Percentiles rank a stretch among this genome's conserved stretches.
Conservation (phyloP, 2,113 vertebrate genomes). For the Thomomys bottae region DNA sequence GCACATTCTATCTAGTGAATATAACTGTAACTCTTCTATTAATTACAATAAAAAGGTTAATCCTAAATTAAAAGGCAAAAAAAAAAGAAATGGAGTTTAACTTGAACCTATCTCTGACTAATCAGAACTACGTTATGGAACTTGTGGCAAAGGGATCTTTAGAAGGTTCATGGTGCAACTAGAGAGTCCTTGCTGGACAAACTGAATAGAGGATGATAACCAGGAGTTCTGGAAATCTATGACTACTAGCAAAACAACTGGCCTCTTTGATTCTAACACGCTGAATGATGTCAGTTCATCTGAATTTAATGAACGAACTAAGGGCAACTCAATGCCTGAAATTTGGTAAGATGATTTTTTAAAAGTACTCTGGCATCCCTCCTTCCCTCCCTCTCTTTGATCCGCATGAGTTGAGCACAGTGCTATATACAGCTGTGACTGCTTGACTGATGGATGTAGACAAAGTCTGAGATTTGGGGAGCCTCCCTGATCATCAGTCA, state of each 20-base stretch:
- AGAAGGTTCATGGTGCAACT: neutral
- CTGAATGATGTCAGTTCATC: neutral
- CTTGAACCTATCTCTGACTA: neutral
- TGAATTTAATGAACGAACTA: neutral
- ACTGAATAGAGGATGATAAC: neutral
- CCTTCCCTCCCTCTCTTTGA: neutral
- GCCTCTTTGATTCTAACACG: neutral
- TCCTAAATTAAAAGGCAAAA: too few species aligned
- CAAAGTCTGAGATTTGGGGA: conserved; percentile 60
- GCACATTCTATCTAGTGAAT: too few species aligned
- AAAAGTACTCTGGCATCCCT: neutral
- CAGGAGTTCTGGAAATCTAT: conserved; percentile 24
- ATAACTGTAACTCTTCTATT: too few species aligned
- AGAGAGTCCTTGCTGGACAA: neutral
- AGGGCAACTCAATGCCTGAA: neutral
- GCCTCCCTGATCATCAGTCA: conserved; percentile 63
- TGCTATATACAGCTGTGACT: neutral
- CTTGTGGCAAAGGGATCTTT: neutral
- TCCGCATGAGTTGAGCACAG: neutral
- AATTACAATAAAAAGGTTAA: too few species aligned
- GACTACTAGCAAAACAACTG: neutral
- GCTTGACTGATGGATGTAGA: conserved; percentile 61
- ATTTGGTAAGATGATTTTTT: neutral
- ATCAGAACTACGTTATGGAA: neutral
- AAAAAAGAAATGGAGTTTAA: neutral